Percentiles rank a stretch among this genome's conserved stretches.
Evolutionary conservation across 1,140 invertebrate genomes (phyloP).

Genomic region (Dendrolimus punctatus): DNA sequence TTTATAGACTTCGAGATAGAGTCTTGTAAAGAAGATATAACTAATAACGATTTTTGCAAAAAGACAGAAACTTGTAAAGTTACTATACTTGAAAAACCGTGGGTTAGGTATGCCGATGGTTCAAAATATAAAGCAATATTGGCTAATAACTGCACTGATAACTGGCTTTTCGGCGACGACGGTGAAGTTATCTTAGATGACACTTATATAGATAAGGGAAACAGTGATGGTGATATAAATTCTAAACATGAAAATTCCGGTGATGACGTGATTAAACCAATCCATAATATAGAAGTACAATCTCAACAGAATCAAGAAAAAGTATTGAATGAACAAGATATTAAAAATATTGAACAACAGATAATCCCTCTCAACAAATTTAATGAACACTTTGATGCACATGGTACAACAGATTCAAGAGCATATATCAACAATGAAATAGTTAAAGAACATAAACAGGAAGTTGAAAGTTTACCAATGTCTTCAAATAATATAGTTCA

Average conservation of each 20-base stretch:
- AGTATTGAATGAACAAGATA: conserved; percentile 36
- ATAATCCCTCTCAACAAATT: conserved; percentile 45
- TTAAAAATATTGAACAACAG: conserved; percentile 59
- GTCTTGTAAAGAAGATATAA: conserved; percentile 26
- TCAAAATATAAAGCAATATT: conserved; percentile 58
- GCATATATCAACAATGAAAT: conserved; percentile 13
- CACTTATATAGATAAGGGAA: conserved; percentile 13
- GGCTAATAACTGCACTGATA: conserved; percentile 67
- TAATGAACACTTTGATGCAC: conserved; percentile 1
- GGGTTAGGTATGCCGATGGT: conserved; percentile 56
- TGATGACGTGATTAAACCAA: conserved; percentile 45
- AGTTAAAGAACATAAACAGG: conserved; percentile 7
- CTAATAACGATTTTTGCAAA: conserved; percentile 19
- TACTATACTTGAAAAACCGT: conserved; percentile 62
- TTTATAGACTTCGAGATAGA: conserved; percentile 37
- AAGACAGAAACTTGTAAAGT: conserved; percentile 45
- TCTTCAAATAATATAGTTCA: neutral
- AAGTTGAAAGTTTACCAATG: neutral
- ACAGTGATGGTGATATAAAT: conserved; percentile 24
- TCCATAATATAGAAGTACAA: conserved; percentile 39
- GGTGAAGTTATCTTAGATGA: conserved; percentile 40
- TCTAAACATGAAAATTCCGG: conserved; percentile 11
- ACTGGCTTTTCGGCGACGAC: conserved; percentile 58
- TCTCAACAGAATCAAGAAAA: conserved; percentile 31
- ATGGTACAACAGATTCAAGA: neutral